Evolutionary conservation across 2,888 invertebrate genomes (phyloP), one percentile per base, ranked within the genome.

Genomic region (Ornithoptera alexandrae): DNA sequence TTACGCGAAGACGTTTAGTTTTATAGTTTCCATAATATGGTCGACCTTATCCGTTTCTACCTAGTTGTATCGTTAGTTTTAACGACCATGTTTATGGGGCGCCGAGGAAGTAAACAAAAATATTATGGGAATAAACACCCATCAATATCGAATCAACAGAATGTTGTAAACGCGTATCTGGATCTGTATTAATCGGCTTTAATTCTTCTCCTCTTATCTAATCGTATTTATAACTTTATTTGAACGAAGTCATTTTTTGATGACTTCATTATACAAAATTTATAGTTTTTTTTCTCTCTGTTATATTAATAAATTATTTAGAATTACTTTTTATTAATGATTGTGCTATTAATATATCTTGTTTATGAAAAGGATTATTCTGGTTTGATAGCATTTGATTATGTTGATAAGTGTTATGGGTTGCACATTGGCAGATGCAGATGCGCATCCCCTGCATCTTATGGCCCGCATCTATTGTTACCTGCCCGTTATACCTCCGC

Each of bases 51-150:
- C 60, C 68, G 68, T 65, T 60, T 20, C 6, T 65, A 53, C 57
- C 24, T 62, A 53, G 59, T 63, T 63, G 68, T 68, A 60, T 68
- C 46, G 63, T 62, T 57, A 58, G 58, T 57, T 68, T 68, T 69
- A 53, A 69, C 60, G 68, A 64, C 46, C 53, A 53, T 15, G 42
- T 69, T 69, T 69, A 69, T 69, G 64, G 60, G 20, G 56, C 56
- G 30, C 30, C 30, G 22, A 64, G 64, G 68, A 69, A 65, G 68
- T 59, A 65, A 65, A 69, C 64, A 69, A 69, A 68, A 69, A 69
- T 69, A 61, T 69, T 69, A 69, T 61, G 68, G 60, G 60, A 60
- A 64, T 69, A 65, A 60, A 65, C 58, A 68, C 39, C 64, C 64
- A 69, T 69, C 53, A 65, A 69, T 69, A 65, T 53, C 64, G 64